phyloP scores from a whole-genome alignment of 2,888 invertebrate species.

The Falcaria lacertinaria region DNA sequence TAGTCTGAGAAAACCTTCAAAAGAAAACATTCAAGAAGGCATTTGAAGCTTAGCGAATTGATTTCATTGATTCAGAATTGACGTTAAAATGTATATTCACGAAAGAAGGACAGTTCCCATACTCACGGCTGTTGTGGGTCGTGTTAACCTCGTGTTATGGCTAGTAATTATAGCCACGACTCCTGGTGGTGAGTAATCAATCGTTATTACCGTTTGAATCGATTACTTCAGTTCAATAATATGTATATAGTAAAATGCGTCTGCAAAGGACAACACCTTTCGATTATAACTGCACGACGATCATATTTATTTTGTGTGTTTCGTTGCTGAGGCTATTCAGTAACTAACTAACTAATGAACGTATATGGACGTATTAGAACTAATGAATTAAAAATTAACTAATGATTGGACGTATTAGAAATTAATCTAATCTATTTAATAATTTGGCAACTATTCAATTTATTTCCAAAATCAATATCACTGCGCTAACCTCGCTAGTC shows the following conservation, averaged over 20 bases:
- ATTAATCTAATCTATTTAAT: too few species aligned
- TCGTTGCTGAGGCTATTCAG: too few species aligned
- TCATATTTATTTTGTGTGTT: background rate
- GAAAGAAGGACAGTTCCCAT: constrained; percentile 15
- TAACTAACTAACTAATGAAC: too few species aligned
- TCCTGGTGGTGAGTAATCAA: constrained; percentile 22
- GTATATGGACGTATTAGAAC: too few species aligned
- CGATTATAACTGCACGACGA: constrained; percentile 9
- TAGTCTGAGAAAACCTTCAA: background rate
- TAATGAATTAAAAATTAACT: too few species aligned
- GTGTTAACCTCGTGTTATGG: constrained; percentile 44
- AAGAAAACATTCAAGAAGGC: background rate
- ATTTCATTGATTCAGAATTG: background rate
- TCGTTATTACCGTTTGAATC: constrained; percentile 20
- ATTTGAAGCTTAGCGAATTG: background rate
- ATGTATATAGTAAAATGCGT: constrained; percentile 22
- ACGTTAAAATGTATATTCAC: background rate
- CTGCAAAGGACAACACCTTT: constrained; percentile 25
- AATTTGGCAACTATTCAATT: too few species aligned
- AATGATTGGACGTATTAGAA: too few species aligned
- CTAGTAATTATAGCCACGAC: constrained; percentile 35
- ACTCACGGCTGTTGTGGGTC: constrained; percentile 23
- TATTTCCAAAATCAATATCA: too few species aligned
- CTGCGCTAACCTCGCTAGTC: too few species aligned
- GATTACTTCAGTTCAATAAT: constrained; percentile 2